Percentiles rank a stretch among this genome's conserved stretches.
Evolutionary conservation across 2,888 invertebrate genomes (phyloP).

Genomic region (Magallana nippona): DNA sequence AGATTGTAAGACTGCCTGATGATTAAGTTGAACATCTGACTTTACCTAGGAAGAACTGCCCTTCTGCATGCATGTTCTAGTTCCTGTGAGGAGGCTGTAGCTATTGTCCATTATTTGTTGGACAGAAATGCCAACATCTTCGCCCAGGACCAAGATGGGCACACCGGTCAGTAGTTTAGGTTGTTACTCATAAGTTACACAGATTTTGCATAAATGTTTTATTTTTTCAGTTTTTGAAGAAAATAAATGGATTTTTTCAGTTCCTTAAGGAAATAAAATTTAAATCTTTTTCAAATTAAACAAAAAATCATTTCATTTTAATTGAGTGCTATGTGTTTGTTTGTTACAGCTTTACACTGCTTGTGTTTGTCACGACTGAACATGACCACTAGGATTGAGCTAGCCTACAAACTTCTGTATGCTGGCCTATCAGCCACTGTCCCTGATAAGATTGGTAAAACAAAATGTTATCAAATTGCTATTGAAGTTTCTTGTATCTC

Average conservation of each 20-base stretch:
- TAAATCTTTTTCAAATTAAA: neutral
- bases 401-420: slow-evolving; percentile 62
- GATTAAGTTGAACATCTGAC: neutral
- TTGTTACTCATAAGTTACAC: no score
- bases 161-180: slow-evolving; percentile 57
- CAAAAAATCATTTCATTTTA: slow-evolving; percentile 3
- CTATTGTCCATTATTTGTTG: slow-evolving; percentile 60
- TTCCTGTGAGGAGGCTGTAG: slow-evolving; percentile 48
- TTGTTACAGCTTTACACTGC: slow-evolving; percentile 64
- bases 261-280: no score
- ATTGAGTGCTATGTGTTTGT: neutral
- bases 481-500: neutral
- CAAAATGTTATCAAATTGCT: neutral
- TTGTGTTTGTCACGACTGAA: slow-evolving; percentile 56
- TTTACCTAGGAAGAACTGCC: slow-evolving; percentile 63
- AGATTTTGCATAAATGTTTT: no score
- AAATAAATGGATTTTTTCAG: no score
- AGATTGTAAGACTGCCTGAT: neutral
- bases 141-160: slow-evolving; percentile 60
- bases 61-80: slow-evolving; percentile 64
- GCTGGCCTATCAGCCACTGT: slow-evolving; percentile 61
- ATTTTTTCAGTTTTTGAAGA: no score
- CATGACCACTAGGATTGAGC: slow-evolving; percentile 55
- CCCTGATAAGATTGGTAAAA: slow-evolving; percentile 58
- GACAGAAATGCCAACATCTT: slow-evolving; percentile 59